A percentile compares a stretch with the other conserved stretches of the same genome.
phyloP scores from a whole-genome alignment of 1,140 invertebrate species.

The Samia ricini region DNA sequence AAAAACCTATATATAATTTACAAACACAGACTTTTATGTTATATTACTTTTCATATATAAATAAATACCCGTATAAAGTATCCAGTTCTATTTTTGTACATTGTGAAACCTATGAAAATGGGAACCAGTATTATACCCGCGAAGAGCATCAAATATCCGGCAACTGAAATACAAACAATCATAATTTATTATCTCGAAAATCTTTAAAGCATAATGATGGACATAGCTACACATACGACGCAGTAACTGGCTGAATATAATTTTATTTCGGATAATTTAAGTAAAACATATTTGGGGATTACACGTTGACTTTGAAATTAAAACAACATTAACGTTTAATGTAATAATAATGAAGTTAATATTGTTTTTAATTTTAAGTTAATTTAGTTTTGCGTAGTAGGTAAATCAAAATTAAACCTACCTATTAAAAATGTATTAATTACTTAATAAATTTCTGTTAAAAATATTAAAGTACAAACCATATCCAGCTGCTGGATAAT shows the following conservation, averaged over 20 bases:
- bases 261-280: too few species aligned
- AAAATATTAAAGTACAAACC: background rate
- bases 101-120: conserved; percentile 31
- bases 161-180: conserved; percentile 32
- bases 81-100: conserved; percentile 39
- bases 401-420: too few species aligned
- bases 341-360: too few species aligned
- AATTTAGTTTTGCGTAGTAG: background rate
- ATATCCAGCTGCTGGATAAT: conserved; percentile 32
- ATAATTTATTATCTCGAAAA: background rate
- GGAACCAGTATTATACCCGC: conserved; percentile 41
- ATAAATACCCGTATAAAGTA: conserved; percentile 29
- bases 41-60: background rate
- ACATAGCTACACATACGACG: too few species aligned
- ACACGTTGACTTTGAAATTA: too few species aligned
- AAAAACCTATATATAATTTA: too few species aligned
- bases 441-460: too few species aligned
- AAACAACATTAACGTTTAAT: too few species aligned
- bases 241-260: too few species aligned
- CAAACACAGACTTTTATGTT: background rate
- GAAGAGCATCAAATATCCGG: conserved; percentile 49
- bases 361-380: too few species aligned
- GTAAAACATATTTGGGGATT: too few species aligned
- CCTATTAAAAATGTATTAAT: too few species aligned
- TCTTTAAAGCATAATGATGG: background rate